Percentiles rank a stretch among this genome's conserved stretches.
Conservation (phyloP, 2,113 vertebrate species). For the Hemibagrus wyckioides region DNA sequence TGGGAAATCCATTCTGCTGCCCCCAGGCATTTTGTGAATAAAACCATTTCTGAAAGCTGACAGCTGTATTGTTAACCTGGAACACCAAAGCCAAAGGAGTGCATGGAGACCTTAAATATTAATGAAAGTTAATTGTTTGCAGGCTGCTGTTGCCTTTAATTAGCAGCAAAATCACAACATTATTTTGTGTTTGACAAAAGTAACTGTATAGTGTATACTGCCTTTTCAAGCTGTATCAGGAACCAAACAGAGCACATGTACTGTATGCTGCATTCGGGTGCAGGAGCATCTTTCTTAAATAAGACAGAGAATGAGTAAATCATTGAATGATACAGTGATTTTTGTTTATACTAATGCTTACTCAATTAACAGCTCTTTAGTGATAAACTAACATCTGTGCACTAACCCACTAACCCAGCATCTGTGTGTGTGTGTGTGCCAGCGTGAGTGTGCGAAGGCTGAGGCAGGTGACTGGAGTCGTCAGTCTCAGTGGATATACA, state of each 20-base stretch:
- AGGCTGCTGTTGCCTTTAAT: not conserved
- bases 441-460: conserved; percentile 18
- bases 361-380: not conserved
- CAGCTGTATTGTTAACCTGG: not conserved
- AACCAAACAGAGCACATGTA: not conserved
- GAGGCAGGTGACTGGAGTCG: conserved; percentile 17
- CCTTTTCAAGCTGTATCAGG: not conserved
- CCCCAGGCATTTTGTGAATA: not conserved
- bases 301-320: not conserved
- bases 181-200: not conserved
- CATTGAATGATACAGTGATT: not conserved
- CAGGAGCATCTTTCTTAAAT: not conserved
- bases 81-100: not conserved
- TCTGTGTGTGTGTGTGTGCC: not conserved
- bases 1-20: not conserved
- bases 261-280: not conserved
- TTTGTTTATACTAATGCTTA: not conserved
- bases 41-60: not conserved
- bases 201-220: not conserved
- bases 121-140: not conserved
- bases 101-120: not conserved
- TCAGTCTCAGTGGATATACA: conserved; percentile 55
- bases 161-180: not conserved
- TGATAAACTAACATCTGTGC: conserved; percentile 1
- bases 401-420: conserved; percentile 14